Evolutionary conservation across 2,797 vertebrate species (phyloP).

Genomic region (Karalla daura): DNA sequence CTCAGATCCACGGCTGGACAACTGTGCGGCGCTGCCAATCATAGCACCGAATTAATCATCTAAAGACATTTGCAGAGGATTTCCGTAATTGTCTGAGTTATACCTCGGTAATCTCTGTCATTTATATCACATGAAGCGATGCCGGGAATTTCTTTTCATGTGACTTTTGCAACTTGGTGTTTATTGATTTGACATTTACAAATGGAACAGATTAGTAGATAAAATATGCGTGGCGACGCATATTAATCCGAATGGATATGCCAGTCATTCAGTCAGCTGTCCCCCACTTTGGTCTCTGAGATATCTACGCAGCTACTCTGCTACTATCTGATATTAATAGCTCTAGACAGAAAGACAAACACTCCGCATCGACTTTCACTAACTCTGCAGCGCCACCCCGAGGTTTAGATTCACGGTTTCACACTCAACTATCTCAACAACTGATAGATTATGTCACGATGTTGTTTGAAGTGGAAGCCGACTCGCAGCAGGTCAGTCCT

Average conservation of each 20-base stretch:
- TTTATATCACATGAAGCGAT: slow-evolving; percentile 15
- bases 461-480: too few species aligned
- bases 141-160: background rate
- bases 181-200: background rate
- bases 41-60: slow-evolving; percentile 42
- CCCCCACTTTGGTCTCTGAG: too few species aligned
- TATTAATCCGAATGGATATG: background rate
- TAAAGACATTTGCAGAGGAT: slow-evolving; percentile 36
- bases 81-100: slow-evolving; percentile 9
- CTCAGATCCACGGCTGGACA: slow-evolving; percentile 33
- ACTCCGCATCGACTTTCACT: too few species aligned
- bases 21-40: slow-evolving; percentile 14
- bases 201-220: background rate
- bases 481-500: too few species aligned
- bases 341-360: too few species aligned
- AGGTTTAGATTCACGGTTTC: too few species aligned
- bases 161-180: background rate
- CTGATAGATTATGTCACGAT: too few species aligned
- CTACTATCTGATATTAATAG: too few species aligned
- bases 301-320: background rate
- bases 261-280: background rate
- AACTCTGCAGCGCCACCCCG: too few species aligned
- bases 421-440: too few species aligned
- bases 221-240: background rate
- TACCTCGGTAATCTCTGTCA: slow-evolving; percentile 23